Conservation (phyloP, 1,140 invertebrate genomes). For the Leptinotarsa undecemlineata region DNA sequence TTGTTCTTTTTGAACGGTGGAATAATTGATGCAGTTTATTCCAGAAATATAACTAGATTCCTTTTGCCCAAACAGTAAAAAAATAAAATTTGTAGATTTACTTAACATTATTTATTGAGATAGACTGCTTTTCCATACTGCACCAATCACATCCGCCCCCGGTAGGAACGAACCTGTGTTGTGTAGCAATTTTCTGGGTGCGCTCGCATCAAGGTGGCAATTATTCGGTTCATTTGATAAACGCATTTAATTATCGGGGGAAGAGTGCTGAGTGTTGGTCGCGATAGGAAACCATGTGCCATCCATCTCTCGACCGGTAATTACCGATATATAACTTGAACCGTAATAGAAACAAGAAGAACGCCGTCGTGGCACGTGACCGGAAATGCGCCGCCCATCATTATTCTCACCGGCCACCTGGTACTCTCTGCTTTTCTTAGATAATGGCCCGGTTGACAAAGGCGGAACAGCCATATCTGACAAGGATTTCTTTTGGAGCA, state of each 20-base stretch:
- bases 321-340: constrained; percentile 13
- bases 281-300: constrained; percentile 2
- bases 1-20: no score
- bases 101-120: no score
- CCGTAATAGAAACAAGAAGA: constrained; percentile 14
- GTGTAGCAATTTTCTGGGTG: not conserved
- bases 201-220: not conserved
- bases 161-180: not conserved
- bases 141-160: no score
- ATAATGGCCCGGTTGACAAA: not conserved
- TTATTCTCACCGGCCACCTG: not conserved
- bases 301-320: constrained; percentile 9
- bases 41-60: no score
- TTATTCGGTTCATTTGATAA: not conserved
- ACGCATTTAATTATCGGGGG: not conserved
- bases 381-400: constrained; percentile 12
- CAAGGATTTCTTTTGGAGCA: no score
- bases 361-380: constrained; percentile 11
- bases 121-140: no score
- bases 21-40: no score
- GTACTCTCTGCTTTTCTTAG: constrained; percentile 1
- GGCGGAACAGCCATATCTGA: no score
- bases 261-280: not conserved
- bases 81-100: no score
- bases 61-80: no score